Percentiles rank a stretch among this genome's conserved stretches.
Conservation (phyloP, 2,797 vertebrate species). For the Distichodus sexfasciatus region DNA sequence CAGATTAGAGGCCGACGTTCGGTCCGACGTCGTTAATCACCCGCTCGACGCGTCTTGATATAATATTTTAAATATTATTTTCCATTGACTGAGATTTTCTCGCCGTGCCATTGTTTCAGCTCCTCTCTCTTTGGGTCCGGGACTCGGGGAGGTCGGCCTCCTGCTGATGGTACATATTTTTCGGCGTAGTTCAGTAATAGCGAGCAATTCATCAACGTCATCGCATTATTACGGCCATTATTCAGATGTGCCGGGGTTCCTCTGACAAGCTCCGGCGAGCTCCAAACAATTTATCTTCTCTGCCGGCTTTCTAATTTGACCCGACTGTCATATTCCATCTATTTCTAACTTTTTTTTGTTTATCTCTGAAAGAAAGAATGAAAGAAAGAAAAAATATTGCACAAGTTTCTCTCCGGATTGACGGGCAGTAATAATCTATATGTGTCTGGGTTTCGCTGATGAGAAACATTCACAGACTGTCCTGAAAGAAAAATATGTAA, state of each 20-base stretch:
- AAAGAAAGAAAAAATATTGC: neutral
- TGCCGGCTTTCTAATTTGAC: slow-evolving; percentile 39
- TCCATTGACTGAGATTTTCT: neutral
- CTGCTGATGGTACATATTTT: slow-evolving; percentile 18
- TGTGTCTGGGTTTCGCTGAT: neutral
- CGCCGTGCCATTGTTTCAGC: neutral
- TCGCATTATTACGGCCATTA: slow-evolving; percentile 66
- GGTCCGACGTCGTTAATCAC: neutral
- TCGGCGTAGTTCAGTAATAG: slow-evolving; percentile 45
- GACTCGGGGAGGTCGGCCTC: neutral
- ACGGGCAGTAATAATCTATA: neutral
- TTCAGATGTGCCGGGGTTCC: slow-evolving; percentile 62
- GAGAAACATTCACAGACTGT: neutral
- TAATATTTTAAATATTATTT: neutral
- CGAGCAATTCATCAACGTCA: slow-evolving; percentile 65
- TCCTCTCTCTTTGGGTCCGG: neutral
- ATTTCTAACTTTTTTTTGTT: neutral
- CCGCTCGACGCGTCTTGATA: neutral
- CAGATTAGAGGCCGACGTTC: neutral
- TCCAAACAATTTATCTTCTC: slow-evolving; percentile 59
- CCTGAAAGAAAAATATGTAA: neutral
- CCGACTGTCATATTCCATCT: neutral
- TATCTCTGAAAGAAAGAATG: too few species aligned
- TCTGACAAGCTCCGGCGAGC: slow-evolving; percentile 62
- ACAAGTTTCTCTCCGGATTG: neutral